Percentiles rank a stretch among this genome's conserved stretches.
These are phyloP conservation scores for Balanococcus diminutus DNA, from an alignment of 2,888 invertebrate species.

Conservation along the genomic window DNA sequence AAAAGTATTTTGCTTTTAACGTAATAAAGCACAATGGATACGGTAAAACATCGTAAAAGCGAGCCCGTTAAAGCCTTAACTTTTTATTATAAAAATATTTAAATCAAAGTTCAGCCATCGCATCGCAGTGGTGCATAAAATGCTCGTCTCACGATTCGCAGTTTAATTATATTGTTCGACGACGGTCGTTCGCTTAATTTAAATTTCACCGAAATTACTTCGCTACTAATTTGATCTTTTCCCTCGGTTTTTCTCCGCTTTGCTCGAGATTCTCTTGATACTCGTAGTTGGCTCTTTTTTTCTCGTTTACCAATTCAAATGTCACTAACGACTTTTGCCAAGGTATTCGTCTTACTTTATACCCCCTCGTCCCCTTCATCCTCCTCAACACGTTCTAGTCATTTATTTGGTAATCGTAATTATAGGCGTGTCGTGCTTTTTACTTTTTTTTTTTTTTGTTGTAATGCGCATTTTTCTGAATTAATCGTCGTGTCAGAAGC, in stretches of 20 bases:
- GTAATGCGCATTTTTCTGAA: constrained; percentile 4
- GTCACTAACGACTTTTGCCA: background rate
- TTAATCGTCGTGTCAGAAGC: constrained; percentile 26
- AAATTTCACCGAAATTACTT: constrained; percentile 4
- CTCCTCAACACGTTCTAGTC: background rate
- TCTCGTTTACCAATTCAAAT: background rate
- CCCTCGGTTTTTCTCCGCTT: background rate
- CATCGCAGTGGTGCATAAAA: constrained; percentile 33
- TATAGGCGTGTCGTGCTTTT: constrained; percentile 33
- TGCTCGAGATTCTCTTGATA: background rate
- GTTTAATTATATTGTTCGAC: constrained; percentile 24
- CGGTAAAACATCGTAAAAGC: constrained; percentile 17
- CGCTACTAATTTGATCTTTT: background rate
- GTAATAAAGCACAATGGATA: constrained; percentile 24
- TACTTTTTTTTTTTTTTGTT: background rate
- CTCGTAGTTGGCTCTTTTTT: background rate
- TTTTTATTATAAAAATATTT: constrained; percentile 42
- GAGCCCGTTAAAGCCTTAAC: constrained; percentile 20
- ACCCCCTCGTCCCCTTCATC: background rate
- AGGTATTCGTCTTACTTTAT: background rate
- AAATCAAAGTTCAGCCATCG: constrained; percentile 39
- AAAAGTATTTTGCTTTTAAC: constrained; percentile 32
- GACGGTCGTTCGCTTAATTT: constrained; percentile 24
- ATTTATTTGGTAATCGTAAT: constrained; percentile 21
- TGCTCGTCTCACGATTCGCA: background rate